Evolutionary conservation across 2,888 invertebrate genomes (phyloP).

Genomic region (Thysanoteuthis rhombus): DNA sequence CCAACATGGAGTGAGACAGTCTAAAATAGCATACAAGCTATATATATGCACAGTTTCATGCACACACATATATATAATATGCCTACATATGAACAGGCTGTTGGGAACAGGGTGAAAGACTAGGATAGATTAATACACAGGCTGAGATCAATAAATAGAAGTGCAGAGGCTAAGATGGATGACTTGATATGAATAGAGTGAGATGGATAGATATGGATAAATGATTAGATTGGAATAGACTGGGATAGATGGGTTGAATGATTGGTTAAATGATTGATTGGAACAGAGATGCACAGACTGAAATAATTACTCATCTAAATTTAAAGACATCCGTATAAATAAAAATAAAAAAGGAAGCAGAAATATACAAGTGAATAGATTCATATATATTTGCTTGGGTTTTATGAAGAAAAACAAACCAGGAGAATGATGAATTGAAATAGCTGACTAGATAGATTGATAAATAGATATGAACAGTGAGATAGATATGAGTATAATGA

Average conservation of each 20-base stretch:
- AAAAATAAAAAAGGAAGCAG: not conserved
- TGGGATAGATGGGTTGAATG: not conserved
- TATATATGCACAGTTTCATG: not conserved
- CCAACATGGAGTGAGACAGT: not conserved
- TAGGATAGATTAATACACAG: not conserved
- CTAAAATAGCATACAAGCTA: not conserved
- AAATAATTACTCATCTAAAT: not conserved
- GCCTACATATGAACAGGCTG: not conserved
- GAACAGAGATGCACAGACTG: not conserved
- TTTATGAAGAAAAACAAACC: no score
- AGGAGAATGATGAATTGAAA: no score
- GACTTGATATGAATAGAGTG: not conserved
- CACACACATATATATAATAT: not conserved
- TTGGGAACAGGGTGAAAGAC: not conserved
- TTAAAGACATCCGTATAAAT: not conserved
- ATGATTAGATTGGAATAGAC: not conserved
- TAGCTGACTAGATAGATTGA: no score
- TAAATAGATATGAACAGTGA: no score
- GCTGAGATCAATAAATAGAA: not conserved
- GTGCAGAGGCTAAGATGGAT: not conserved
- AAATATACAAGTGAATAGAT: no score
- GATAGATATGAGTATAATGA: no score
- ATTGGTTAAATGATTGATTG: not conserved
- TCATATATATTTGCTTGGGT: no score
- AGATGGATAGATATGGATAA: not conserved